Conservation (phyloP, 2,797 vertebrate genomes). For the Novumbra hubbsi region DNA sequence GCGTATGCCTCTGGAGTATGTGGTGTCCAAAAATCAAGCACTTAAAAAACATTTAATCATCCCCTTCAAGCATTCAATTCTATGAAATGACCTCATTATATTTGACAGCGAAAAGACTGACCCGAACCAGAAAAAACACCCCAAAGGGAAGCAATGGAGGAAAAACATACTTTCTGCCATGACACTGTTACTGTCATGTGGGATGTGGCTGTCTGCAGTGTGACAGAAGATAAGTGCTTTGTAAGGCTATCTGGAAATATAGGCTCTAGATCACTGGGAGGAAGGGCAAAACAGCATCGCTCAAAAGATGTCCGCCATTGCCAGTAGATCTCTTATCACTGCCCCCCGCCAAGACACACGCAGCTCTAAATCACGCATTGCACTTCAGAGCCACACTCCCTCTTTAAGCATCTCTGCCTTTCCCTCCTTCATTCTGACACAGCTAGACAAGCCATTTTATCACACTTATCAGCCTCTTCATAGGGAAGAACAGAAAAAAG, state of each 20-base stretch:
- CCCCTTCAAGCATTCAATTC: not conserved
- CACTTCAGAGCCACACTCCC: not conserved
- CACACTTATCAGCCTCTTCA: not conserved
- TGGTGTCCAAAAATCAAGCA: not conserved
- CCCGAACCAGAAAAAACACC: not conserved
- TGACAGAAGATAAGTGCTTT: not conserved
- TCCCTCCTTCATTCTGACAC: not conserved
- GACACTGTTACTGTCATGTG: not conserved
- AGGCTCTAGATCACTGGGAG: not conserved
- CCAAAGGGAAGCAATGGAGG: not conserved
- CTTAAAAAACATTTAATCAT: not conserved
- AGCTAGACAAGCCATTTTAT: not conserved
- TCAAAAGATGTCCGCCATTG: not conserved
- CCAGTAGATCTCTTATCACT: not conserved
- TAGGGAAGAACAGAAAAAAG: not conserved
- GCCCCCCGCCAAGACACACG: not conserved
- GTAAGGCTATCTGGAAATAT: not conserved
- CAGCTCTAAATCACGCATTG: constrained; percentile 1
- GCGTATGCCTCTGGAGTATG: not conserved
- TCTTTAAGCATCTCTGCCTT: not conserved
- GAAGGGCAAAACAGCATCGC: not conserved
- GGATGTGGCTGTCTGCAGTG: not conserved
- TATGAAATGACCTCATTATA: not conserved
- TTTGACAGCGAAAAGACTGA: not conserved
- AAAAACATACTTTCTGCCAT: not conserved